Conservation (phyloP, 2,888 invertebrate species). For the Germaria angustata region DNA sequence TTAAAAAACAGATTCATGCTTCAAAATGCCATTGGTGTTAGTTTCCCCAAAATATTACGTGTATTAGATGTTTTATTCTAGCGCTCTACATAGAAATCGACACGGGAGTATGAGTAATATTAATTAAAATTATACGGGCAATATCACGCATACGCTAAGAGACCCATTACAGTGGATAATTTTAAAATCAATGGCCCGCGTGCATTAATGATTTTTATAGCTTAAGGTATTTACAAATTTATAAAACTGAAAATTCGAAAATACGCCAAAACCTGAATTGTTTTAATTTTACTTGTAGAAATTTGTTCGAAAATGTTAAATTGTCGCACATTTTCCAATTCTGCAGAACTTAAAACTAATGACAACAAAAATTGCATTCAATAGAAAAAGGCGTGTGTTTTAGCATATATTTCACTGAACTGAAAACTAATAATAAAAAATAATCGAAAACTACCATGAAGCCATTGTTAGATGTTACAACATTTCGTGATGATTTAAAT, state of each 20-base stretch:
- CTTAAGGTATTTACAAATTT: no score
- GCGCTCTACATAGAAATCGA: background rate
- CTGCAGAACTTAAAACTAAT: conserved; percentile 38
- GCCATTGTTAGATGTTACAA: conserved; percentile 55
- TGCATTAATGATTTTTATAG: no score
- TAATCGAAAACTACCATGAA: conserved; percentile 27
- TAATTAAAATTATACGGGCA: background rate
- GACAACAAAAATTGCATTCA: conserved; percentile 59
- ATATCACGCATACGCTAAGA: background rate
- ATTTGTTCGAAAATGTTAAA: no score
- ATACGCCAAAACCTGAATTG: no score
- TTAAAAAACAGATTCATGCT: no score
- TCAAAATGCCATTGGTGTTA: no score
- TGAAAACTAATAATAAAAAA: conserved; percentile 1
- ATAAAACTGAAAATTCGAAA: no score
- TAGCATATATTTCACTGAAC: conserved; percentile 38
- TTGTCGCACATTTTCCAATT: conserved; percentile 28
- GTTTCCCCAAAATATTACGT: no score
- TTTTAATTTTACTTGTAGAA: no score
- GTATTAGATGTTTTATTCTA: no score
- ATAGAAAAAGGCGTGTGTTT: conserved; percentile 49
- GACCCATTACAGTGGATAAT: no score
- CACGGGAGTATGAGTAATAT: background rate
- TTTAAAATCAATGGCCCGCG: no score
- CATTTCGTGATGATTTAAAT: conserved; percentile 47